Conservation (phyloP, 2,888 invertebrate species). For the Gerris lacustris region DNA sequence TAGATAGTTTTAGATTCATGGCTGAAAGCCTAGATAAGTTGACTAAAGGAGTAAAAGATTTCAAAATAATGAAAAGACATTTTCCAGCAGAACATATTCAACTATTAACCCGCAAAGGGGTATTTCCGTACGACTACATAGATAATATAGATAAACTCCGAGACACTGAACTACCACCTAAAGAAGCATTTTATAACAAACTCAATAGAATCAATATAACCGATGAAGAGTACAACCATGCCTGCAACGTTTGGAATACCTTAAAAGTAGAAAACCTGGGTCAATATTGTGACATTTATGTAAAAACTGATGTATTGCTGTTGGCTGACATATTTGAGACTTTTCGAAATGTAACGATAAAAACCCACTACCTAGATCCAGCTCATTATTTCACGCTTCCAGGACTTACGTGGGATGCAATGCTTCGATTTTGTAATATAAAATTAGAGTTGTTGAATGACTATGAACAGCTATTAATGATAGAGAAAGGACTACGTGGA, state of each 20-base stretch:
- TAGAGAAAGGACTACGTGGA: conserved; percentile 22
- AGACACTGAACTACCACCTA: conserved; percentile 28
- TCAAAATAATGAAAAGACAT: too few species aligned
- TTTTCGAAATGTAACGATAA: conserved; percentile 20
- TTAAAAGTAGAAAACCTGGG: conserved; percentile 32
- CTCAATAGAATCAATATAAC: conserved; percentile 27
- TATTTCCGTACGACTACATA: conserved; percentile 29
- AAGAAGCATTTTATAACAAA: conserved; percentile 29
- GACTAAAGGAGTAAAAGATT: too few species aligned
- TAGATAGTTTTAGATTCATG: too few species aligned
- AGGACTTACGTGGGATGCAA: conserved; percentile 29
- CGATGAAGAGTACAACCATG: conserved; percentile 33
- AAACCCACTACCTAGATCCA: conserved; percentile 18
- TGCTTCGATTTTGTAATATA: conserved; percentile 23
- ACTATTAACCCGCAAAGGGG: too few species aligned
- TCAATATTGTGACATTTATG: conserved; percentile 31
- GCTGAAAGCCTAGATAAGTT: too few species aligned
- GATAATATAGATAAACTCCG: conserved; percentile 16
- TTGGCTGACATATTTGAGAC: conserved; percentile 24
- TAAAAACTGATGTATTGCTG: conserved; percentile 21
- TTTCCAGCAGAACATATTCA: too few species aligned
- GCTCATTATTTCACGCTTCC: conserved; percentile 21
- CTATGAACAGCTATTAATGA: conserved; percentile 21
- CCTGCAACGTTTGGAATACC: too few species aligned
- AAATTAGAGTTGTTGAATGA: conserved; percentile 21